Conservation (phyloP, 2,888 invertebrate species). For the Diarsia mendica region DNA sequence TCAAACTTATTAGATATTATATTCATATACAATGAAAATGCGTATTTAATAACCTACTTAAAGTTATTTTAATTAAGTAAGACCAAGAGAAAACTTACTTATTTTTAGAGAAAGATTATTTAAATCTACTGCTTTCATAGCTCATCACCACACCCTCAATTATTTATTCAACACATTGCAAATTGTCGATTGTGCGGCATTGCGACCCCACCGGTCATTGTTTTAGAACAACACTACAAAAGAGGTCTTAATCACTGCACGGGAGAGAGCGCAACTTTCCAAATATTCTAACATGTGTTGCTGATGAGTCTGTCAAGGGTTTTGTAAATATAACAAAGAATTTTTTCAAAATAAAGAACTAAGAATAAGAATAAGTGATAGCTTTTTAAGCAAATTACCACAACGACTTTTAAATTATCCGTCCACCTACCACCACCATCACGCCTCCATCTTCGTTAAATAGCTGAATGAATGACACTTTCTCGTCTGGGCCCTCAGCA, state of each 20-base stretch:
- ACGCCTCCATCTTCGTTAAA: not conserved
- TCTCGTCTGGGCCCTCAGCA: not conserved
- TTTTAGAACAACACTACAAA: conserved; percentile 70
- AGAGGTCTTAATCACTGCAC: conserved; percentile 67
- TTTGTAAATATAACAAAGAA: not conserved
- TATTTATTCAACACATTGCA: conserved; percentile 81
- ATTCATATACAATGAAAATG: too few species aligned
- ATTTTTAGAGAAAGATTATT: too few species aligned
- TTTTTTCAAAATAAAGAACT: not conserved
- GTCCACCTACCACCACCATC: not conserved
- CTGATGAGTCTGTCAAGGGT: not conserved
- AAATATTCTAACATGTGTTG: conserved; percentile 26
- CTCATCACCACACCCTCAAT: conserved; percentile 73
- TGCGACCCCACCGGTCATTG: conserved; percentile 67
- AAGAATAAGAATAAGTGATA: not conserved
- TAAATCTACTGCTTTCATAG: conserved; percentile 41
- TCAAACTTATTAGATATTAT: too few species aligned
- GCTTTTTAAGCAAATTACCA: too few species aligned
- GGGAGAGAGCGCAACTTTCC: conserved; percentile 13
- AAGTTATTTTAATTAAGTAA: too few species aligned
- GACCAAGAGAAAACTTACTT: too few species aligned
- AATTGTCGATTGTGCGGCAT: conserved; percentile 73
- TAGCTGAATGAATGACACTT: not conserved
- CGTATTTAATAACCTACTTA: too few species aligned
- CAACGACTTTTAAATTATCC: not conserved